These are phyloP conservation scores for Salvelinus fontinalis DNA, from an alignment of 2,113 vertebrate genomes.

Conservation along the genomic window DNA sequence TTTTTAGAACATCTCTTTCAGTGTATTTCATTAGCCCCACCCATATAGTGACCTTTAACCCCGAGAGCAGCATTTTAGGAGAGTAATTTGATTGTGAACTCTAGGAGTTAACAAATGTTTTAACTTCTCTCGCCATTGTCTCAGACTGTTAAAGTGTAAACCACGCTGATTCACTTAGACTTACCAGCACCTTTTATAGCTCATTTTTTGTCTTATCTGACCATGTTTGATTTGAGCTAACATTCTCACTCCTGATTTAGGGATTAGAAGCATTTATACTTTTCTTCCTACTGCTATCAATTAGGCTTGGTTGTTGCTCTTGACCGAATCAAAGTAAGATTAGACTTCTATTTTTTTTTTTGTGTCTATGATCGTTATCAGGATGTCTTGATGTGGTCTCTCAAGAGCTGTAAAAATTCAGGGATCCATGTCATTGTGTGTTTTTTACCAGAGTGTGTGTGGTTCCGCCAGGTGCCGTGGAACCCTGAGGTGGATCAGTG, in stretches of 20 bases:
- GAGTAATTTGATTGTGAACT: background rate
- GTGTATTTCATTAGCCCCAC: background rate
- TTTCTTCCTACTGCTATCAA: too few species aligned
- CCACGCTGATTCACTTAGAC: background rate
- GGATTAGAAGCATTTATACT: too few species aligned
- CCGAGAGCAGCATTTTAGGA: constrained; percentile 7
- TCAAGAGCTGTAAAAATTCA: background rate
- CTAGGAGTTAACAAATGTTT: background rate
- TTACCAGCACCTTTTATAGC: background rate
- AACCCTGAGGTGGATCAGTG: constrained; percentile 83
- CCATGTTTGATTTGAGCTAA: constrained; percentile 25
- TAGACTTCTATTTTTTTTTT: too few species aligned
- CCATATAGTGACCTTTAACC: background rate
- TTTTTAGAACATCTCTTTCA: background rate
- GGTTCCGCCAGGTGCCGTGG: constrained; percentile 82
- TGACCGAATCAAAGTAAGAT: too few species aligned
- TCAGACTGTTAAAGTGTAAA: background rate
- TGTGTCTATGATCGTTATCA: too few species aligned
- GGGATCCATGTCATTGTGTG: background rate
- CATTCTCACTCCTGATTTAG: constrained; percentile 8
- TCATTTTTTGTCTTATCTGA: background rate
- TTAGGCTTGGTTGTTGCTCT: too few species aligned
- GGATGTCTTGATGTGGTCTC: background rate
- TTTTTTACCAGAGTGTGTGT: constrained; percentile 7
- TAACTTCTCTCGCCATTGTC: background rate